Percentiles rank a stretch among this genome's conserved stretches.
Evolutionary conservation across 2,888 invertebrate species (phyloP).

Genomic region (Andrena trimmerana): DNA sequence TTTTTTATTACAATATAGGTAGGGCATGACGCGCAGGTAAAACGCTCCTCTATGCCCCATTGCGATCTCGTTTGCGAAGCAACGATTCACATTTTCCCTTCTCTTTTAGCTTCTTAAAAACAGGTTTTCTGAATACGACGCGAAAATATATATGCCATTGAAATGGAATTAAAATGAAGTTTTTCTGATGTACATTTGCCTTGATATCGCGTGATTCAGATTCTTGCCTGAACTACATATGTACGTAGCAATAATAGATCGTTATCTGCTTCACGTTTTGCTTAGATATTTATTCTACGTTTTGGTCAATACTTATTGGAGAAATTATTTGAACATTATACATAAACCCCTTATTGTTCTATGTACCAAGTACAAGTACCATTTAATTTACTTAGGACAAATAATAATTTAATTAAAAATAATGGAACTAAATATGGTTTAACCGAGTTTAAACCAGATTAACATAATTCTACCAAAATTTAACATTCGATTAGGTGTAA

Average conservation of each 20-base stretch:
- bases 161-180: background rate
- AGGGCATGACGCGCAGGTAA: background rate
- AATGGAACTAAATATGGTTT: background rate
- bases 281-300: no score
- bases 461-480: background rate
- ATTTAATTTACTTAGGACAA: no score
- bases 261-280: no score
- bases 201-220: background rate
- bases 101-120: background rate
- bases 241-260: no score
- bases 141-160: background rate
- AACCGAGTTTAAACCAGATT: background rate
- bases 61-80: slow-evolving; percentile 6
- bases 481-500: background rate
- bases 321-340: no score
- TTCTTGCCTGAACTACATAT: no score
- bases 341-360: no score
- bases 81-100: background rate
- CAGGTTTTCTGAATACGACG: slow-evolving; percentile 23
- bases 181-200: background rate
- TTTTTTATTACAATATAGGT: background rate
- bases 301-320: no score
- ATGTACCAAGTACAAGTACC: no score
- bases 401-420: background rate
- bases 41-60: background rate